phyloP scores from a whole-genome alignment of 2,888 invertebrate genomes.

The Synergus umbraculus region DNA sequence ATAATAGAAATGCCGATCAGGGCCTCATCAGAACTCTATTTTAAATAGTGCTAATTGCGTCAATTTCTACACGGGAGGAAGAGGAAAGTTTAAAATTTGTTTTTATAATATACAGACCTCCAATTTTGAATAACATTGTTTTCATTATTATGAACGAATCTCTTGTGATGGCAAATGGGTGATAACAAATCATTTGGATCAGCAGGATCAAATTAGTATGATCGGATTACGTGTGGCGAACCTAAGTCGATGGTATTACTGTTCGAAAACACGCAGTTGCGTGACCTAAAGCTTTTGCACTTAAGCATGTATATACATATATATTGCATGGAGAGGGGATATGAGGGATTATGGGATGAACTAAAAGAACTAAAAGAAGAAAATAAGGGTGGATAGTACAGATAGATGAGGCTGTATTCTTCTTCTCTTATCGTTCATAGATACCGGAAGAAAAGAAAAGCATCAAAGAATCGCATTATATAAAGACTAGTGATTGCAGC shows the following conservation, averaged over 20 bases:
- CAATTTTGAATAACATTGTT: too few relatives aligned
- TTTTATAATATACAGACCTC: too few relatives aligned
- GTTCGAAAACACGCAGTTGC: slow-evolving; percentile 7
- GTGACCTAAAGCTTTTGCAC: slow-evolving; percentile 11
- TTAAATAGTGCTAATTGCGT: too few relatives aligned
- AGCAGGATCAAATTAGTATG: neutral
- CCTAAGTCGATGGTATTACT: slow-evolving; percentile 1
- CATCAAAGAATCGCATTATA: slow-evolving; percentile 10
- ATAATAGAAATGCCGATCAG: too few relatives aligned
- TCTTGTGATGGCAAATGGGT: neutral
- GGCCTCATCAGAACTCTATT: too few relatives aligned
- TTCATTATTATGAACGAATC: neutral
- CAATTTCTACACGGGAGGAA: too few relatives aligned
- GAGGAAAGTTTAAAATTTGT: too few relatives aligned
- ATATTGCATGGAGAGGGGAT: neutral
- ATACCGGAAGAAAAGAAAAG: neutral
- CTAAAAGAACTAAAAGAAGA: neutral
- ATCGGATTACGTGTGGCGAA: neutral
- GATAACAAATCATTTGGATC: neutral
- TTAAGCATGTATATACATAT: neutral
- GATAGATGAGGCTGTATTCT: neutral
- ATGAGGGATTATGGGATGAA: slow-evolving; percentile 2
- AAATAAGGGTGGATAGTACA: neutral
- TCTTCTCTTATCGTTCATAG: neutral
- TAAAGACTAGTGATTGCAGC: neutral